A percentile compares a stretch with the other conserved stretches of the same genome.
Evolutionary conservation across 2,113 vertebrate species (phyloP).

Genomic region (Phyllopteryx taeniolatus): DNA sequence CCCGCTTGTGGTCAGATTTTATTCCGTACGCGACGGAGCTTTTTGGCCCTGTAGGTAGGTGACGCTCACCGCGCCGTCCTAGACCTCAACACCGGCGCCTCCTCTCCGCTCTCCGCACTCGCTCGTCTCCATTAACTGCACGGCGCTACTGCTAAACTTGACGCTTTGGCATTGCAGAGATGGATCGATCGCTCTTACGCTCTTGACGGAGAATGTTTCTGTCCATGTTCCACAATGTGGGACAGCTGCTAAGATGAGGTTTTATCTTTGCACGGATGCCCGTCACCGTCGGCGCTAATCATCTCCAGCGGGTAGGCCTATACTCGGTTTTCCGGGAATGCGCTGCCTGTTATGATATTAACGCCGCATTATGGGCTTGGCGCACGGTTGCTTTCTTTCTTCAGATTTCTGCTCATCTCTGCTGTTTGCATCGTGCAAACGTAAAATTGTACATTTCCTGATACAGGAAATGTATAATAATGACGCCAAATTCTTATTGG

Average conservation of each 20-base stretch:
- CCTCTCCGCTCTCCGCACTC: conserved; percentile 7
- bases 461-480: background rate
- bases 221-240: background rate
- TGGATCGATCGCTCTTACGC: background rate
- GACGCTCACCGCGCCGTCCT: conserved; percentile 51
- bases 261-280: background rate
- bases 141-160: conserved; percentile 23
- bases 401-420: background rate
- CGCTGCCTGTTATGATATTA: conserved; percentile 21
- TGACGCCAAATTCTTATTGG: background rate
- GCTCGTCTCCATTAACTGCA: conserved; percentile 13
- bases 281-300: conserved; percentile 8
- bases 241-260: background rate
- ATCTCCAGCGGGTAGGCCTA: conserved; percentile 1
- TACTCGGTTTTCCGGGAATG: conserved; percentile 7
- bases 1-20: conserved; percentile 83
- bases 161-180: conserved; percentile 11
- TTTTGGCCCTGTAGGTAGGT: conserved; percentile 90
- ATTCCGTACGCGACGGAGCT: conserved; percentile 86
- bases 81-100: conserved; percentile 30
- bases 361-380: conserved; percentile 4
- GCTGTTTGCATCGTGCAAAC: background rate
- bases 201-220: no score
- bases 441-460: background rate
- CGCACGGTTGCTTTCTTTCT: background rate